phyloP scores from a whole-genome alignment of 2,113 vertebrate species.

The Pterocles gutturalis region DNA sequence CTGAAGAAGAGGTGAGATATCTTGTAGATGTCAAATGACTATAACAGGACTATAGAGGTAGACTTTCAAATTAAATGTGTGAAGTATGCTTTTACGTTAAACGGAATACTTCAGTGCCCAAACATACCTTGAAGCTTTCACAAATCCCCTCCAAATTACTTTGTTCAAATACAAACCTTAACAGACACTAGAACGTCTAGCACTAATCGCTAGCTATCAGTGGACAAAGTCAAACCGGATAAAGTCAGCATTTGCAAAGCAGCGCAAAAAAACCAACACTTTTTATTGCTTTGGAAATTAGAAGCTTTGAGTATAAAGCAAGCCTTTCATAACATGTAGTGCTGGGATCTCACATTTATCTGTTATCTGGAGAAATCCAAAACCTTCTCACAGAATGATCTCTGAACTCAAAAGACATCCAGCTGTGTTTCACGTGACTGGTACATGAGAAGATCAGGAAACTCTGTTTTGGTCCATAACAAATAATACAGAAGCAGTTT shows the following conservation, averaged over 20 bases:
- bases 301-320: background rate
- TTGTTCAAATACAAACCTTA: background rate
- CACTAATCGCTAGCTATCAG: background rate
- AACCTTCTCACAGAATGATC: background rate
- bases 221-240: background rate
- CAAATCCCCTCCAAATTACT: background rate
- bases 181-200: background rate
- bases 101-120: background rate
- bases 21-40: background rate
- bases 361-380: fast-evolving
- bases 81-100: background rate
- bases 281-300: background rate
- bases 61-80: background rate
- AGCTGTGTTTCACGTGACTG: background rate
- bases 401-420: background rate
- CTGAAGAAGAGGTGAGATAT: background rate
- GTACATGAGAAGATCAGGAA: background rate
- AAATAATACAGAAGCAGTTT: background rate
- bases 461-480: background rate
- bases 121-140: background rate
- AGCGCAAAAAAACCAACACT: background rate
- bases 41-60: background rate
- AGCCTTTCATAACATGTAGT: fast-evolving
- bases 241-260: background rate
- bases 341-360: background rate